Evolutionary conservation across 2,888 invertebrate genomes (phyloP), one percentile per base, ranked within the genome.

Genomic region (Andrena camellia): DNA sequence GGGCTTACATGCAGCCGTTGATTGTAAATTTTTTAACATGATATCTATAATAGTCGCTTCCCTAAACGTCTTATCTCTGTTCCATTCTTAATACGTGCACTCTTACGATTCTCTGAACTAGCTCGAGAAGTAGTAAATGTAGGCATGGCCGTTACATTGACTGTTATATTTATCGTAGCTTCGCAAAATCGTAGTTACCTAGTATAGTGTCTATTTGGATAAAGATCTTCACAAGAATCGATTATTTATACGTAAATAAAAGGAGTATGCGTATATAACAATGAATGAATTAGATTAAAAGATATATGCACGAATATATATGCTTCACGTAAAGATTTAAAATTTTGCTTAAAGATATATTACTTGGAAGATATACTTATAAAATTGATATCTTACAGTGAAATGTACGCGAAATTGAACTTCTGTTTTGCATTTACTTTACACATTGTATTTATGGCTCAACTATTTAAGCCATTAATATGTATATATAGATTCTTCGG

Each of bases 1-100:
- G 84, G 73, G 84, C 89, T 84, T 88, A 81, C 77, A 78, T 80
- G 66, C 66, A 81, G 76, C 77, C 64, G 42, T 82, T 75, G 57
- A 84, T 62, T 69, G 66, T 82, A 73, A 82, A 74, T 74, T 74
- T 74, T 10, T 66, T 69, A 64, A 71, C 74, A 31, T 60, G 74
- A 74, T 81, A 75, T 33, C 69, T 69, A 20, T 59, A 72, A 68
- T 85, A 54, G 23, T 77, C 76, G 80, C 78, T 72, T 71, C 42
- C 66, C 63, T 74, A n/a, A 23, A 75, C 76, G 13, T 60, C 29
- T 64, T 77, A 54, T 48, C 72, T 69, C 7, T 72, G 33, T 72
- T 76, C 3, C 60, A 48, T 73, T 67, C 0, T 62, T 42, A 60
- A 74, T 48, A 81, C 23, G 42, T 64, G 52, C 80, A 79, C 59